phyloP scores from a whole-genome alignment of 2,797 vertebrate genomes.

The Aphelocoma californica region DNA sequence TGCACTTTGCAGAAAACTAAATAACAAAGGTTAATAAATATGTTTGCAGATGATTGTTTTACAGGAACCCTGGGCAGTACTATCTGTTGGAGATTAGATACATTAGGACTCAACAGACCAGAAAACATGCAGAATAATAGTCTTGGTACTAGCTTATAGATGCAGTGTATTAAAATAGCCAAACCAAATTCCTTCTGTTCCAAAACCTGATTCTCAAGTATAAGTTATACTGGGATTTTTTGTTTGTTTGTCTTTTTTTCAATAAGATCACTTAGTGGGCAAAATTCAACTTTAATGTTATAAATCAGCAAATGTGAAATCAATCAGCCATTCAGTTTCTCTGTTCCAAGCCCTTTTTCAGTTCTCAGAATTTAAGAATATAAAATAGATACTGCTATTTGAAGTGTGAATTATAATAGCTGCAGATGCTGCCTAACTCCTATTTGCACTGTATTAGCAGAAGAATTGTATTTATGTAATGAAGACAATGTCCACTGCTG shows the following conservation, averaged over 20 bases:
- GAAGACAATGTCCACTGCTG: slow-evolving; percentile 44
- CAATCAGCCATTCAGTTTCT: background rate
- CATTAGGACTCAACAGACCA: slow-evolving; percentile 59
- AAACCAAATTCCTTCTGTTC: background rate
- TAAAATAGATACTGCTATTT: background rate
- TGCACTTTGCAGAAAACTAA: slow-evolving; percentile 61
- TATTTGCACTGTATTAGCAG: slow-evolving; percentile 50
- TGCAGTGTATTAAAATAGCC: slow-evolving; percentile 4
- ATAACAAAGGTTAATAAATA: slow-evolving; percentile 63
- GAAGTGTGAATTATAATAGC: slow-evolving; percentile 29
- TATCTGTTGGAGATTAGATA: slow-evolving; percentile 63
- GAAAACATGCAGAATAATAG: slow-evolving; percentile 62
- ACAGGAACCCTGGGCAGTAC: slow-evolving; percentile 51
- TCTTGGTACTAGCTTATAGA: slow-evolving; percentile 21
- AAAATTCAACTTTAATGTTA: background rate
- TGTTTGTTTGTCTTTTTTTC: background rate
- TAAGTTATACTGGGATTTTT: background rate
- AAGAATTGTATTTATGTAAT: slow-evolving; percentile 58
- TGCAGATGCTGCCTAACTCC: slow-evolving; percentile 36
- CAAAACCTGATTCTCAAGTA: background rate
- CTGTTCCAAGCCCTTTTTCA: background rate
- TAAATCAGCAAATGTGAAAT: background rate
- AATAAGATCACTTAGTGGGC: background rate
- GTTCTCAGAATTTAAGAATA: slow-evolving; percentile 25
- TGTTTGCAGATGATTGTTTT: slow-evolving; percentile 62